phyloP scores from a whole-genome alignment of 2,113 vertebrate genomes.

The Pteropus alecto region DNA sequence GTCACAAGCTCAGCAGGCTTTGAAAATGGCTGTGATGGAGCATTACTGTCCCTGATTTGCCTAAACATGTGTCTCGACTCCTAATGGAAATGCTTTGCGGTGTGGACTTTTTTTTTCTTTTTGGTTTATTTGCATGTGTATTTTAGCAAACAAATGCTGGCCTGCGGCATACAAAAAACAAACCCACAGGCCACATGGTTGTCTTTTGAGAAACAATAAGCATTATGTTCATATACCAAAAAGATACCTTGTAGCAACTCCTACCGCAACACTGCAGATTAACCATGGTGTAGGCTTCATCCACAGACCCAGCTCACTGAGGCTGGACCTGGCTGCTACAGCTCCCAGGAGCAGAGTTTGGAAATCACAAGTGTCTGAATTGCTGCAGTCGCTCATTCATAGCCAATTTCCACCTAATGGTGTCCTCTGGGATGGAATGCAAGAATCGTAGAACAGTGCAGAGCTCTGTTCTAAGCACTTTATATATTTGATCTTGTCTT shows the following conservation, averaged over 20 bases:
- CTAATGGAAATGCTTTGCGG: neutral
- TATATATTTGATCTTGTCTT: neutral
- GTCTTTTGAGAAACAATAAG: slow-evolving; percentile 2
- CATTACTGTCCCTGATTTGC: neutral
- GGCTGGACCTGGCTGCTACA: neutral
- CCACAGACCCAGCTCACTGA: neutral
- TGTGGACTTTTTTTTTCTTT: neutral
- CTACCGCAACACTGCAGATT: neutral
- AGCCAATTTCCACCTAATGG: neutral
- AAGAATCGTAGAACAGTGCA: neutral
- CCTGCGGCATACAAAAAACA: neutral
- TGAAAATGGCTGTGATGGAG: neutral
- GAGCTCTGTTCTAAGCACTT: neutral
- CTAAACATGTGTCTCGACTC: neutral
- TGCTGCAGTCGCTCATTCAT: neutral
- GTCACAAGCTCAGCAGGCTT: neutral
- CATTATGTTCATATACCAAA: neutral
- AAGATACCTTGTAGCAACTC: neutral
- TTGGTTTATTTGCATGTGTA: neutral
- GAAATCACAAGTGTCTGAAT: neutral
- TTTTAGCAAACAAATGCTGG: neutral
- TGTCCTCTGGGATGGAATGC: neutral
- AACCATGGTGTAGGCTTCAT: fast-evolving
- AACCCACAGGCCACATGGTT: neutral
- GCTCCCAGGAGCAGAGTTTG: neutral